Conservation (phyloP, 1,140 invertebrate genomes). For the Leptinotarsa defecta region DNA sequence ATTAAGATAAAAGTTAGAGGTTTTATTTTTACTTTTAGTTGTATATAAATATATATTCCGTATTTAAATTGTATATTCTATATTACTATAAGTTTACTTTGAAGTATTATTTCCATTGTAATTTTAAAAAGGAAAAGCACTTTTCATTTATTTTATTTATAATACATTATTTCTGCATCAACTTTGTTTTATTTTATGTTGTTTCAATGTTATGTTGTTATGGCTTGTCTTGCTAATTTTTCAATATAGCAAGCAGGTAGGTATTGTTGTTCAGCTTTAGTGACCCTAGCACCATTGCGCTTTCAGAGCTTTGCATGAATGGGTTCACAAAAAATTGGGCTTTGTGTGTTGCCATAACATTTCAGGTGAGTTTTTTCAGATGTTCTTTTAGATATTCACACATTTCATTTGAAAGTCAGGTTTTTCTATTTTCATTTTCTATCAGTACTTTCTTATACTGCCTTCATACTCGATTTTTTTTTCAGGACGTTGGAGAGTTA, state of each 20-base stretch:
- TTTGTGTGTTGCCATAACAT: neutral
- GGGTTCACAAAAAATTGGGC: neutral
- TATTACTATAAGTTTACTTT: neutral
- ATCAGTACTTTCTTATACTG: too few relatives aligned
- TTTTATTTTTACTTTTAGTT: conserved; percentile 13
- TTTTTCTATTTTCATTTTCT: conserved; percentile 3
- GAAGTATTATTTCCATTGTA: conserved; percentile 4
- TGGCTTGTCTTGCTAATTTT: neutral
- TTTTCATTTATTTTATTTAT: conserved; percentile 9
- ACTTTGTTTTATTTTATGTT: conserved; percentile 16
- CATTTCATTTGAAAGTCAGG: neutral
- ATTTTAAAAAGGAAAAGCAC: neutral
- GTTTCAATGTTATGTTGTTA: neutral
- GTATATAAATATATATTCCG: conserved; percentile 2
- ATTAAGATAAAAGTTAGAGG: neutral
- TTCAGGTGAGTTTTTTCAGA: neutral
- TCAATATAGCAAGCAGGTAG: neutral
- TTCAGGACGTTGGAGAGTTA: conserved; percentile 51
- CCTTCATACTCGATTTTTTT: conserved; percentile 10
- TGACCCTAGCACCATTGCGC: neutral
- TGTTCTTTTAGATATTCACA: neutral
- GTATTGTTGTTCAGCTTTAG: neutral
- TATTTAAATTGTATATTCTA: conserved; percentile 12
- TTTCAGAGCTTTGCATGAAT: conserved; percentile 1
- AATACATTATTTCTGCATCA: conserved; percentile 12